Conservation (phyloP, 2,113 vertebrate genomes). For the Burhinus oedicnemus region DNA sequence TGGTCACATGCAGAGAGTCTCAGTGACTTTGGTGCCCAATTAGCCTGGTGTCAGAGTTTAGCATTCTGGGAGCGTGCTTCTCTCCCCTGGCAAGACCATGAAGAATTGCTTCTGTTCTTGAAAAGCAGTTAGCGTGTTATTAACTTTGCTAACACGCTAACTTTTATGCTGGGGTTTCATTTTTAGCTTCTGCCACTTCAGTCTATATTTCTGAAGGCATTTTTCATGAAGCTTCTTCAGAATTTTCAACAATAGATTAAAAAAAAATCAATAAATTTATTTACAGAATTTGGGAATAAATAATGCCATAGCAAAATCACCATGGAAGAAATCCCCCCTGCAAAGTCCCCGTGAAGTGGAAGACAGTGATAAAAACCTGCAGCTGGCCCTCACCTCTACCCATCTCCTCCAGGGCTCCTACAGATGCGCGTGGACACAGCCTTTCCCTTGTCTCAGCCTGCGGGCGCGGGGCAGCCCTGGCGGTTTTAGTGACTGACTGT, state of each 20-base stretch:
- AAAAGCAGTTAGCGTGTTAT: background rate
- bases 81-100: background rate
- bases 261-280: background rate
- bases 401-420: fast-evolving
- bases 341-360: background rate
- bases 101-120: background rate
- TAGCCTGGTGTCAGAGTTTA: background rate
- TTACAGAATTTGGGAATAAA: background rate
- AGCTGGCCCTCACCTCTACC: background rate
- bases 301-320: background rate
- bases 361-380: background rate
- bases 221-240: background rate
- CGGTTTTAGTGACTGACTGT: background rate
- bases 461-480: background rate
- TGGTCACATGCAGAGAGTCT: background rate
- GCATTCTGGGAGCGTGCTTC: background rate
- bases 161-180: background rate
- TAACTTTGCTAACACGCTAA: background rate
- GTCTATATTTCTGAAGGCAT: background rate
- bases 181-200: background rate
- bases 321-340: background rate
- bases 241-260: background rate
- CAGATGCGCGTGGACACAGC: fast-evolving
- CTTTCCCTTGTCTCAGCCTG: background rate
- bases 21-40: background rate